phyloP scores from a whole-genome alignment of 2,888 invertebrate species.

The Agrotis exclamationis region DNA sequence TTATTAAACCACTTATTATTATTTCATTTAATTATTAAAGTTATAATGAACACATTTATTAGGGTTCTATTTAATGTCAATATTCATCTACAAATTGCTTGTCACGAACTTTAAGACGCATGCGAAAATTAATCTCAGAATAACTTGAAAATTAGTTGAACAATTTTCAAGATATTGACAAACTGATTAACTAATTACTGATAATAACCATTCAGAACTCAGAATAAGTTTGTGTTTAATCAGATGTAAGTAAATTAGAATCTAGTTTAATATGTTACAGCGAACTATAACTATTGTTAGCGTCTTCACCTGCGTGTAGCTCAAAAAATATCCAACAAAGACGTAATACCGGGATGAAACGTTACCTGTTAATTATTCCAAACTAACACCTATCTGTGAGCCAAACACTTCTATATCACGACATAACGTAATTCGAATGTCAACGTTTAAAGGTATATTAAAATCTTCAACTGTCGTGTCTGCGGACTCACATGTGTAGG shows the following conservation, averaged over 20 bases:
- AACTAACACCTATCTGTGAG: no score
- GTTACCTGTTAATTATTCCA: no score
- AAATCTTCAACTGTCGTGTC: no score
- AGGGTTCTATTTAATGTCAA: not conserved
- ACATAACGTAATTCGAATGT: no score
- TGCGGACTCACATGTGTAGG: no score
- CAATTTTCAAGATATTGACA: not conserved
- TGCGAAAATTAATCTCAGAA: not conserved
- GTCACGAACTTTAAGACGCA: not conserved
- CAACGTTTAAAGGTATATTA: no score
- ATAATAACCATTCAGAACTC: not conserved
- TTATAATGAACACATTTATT: not conserved
- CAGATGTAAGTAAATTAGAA: constrained; percentile 12
- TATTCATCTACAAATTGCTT: not conserved
- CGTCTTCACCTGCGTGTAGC: no score
- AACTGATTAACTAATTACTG: constrained; percentile 3
- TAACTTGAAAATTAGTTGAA: not conserved
- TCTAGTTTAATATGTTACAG: constrained; percentile 16
- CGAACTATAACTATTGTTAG: not conserved
- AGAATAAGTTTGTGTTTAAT: not conserved
- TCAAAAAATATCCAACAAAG: no score
- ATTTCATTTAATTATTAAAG: not conserved
- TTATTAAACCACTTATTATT: no score
- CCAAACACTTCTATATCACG: no score
- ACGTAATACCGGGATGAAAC: no score